A percentile compares a stretch with the other conserved stretches of the same genome.
Evolutionary conservation across 2,888 invertebrate genomes (phyloP).

Genomic region (Tribolium freemani): DNA sequence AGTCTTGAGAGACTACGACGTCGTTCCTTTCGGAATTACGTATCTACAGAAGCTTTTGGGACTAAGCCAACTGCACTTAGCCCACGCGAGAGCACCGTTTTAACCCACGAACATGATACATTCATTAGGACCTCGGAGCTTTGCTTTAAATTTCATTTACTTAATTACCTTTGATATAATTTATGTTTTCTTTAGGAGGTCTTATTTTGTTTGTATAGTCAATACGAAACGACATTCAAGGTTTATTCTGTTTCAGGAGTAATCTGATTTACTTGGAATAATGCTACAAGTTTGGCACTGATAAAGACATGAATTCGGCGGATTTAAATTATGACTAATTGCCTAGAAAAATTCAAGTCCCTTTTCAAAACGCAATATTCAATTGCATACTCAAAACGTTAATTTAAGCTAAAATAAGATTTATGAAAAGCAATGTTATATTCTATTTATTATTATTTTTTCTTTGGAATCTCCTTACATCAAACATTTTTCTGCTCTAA

Average conservation of each 20-base stretch:
- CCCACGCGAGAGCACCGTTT: constrained; percentile 6
- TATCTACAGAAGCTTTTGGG: constrained; percentile 35
- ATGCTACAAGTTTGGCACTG: constrained; percentile 8
- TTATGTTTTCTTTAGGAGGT: constrained; percentile 5
- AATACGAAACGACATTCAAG: not conserved
- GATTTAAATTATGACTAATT: constrained; percentile 5
- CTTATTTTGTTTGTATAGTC: constrained; percentile 1
- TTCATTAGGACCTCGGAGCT: constrained; percentile 30
- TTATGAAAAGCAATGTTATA: no score
- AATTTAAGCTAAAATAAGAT: not conserved
- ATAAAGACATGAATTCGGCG: constrained; percentile 4
- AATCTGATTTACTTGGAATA: constrained; percentile 7
- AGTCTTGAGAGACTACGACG: constrained; percentile 21
- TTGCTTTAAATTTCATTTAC: constrained; percentile 36
- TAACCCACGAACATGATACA: constrained; percentile 37
- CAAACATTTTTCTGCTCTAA: no score
- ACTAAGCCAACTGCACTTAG: constrained; percentile 30
- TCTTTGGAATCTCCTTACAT: no score
- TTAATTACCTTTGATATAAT: constrained; percentile 34
- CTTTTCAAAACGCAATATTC: not conserved
- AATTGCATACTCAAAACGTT: no score
- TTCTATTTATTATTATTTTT: no score
- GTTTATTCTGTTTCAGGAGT: not conserved
- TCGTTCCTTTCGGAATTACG: constrained; percentile 32
- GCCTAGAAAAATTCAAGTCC: not conserved